Conservation (phyloP, 2,113 vertebrate species). For the Corythornis cristatus region DNA sequence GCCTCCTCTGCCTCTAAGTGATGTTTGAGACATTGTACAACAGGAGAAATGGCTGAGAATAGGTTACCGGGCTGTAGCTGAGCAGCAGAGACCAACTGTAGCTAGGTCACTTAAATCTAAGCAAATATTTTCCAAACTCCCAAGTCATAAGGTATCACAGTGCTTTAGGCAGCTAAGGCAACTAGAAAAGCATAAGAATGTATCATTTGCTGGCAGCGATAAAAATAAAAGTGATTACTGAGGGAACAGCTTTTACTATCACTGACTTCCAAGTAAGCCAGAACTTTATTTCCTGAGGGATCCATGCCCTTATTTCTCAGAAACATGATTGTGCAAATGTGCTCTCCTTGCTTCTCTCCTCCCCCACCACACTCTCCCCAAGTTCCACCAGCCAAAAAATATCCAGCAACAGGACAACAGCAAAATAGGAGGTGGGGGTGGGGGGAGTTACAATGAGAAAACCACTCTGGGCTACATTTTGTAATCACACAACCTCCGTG, state of each 20-base stretch:
- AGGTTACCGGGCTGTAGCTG: constrained; percentile 41
- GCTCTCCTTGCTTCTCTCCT: neutral
- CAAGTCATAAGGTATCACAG: neutral
- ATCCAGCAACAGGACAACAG: neutral
- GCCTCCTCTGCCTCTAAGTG: neutral
- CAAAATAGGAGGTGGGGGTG: neutral
- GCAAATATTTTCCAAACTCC: constrained; percentile 2
- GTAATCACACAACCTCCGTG: constrained; percentile 38
- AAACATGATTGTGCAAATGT: neutral
- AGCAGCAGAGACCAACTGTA: constrained; percentile 2
- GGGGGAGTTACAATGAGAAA: neutral
- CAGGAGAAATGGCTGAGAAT: neutral
- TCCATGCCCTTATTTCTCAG: neutral
- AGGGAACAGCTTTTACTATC: neutral
- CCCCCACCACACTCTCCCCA: neutral
- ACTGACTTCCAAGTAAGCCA: neutral
- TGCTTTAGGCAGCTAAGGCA: neutral
- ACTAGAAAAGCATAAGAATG: neutral
- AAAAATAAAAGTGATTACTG: neutral
- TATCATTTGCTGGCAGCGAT: neutral
- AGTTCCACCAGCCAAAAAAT: constrained; percentile 2
- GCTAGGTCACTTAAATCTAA: neutral
- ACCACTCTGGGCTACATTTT: neutral
- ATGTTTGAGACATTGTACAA: constrained; percentile 9
- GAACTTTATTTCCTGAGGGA: neutral